Evolutionary conservation across 2,888 invertebrate species (phyloP).

Genomic region (Luperina testacea): DNA sequence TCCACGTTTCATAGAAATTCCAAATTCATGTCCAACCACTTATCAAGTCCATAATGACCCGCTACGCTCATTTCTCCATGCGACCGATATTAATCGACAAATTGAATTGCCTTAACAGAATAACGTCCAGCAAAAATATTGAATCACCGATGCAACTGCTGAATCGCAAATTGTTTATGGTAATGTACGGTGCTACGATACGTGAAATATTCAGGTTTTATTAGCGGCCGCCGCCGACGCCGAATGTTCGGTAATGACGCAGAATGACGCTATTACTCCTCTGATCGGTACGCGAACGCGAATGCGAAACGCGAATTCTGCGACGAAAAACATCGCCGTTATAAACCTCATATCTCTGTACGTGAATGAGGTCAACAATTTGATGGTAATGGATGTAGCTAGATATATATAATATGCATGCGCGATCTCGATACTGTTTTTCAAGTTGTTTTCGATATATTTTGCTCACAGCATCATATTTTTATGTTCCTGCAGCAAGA

Average conservation of each 20-base stretch:
- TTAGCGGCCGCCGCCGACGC: conserved; percentile 69
- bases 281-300: conserved; percentile 50
- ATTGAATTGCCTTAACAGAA: conserved; percentile 64
- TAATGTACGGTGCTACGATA: conserved; percentile 77
- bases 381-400: conserved; percentile 50
- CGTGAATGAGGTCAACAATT: conserved; percentile 45
- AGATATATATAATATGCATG: conserved; percentile 20
- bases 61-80: conserved; percentile 43
- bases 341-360: conserved; percentile 48
- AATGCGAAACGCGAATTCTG: conserved; percentile 31
- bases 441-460: conserved; percentile 23
- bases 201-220: conserved; percentile 82
- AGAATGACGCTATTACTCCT: conserved; percentile 67
- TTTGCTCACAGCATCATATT: conserved; percentile 21
- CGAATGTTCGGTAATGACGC: conserved; percentile 69
- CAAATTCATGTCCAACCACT: conserved; percentile 4
- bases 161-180: conserved; percentile 85
- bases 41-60: conserved; percentile 34
- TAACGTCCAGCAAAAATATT: conserved; percentile 75
- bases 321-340: conserved; percentile 55
- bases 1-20: background rate
- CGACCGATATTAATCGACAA: conserved; percentile 62
- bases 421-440: conserved; percentile 17
- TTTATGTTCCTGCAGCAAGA: conserved; percentile 11
- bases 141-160: conserved; percentile 78